These are phyloP conservation scores for Scylla paramamosain DNA, from an alignment of 1,140 invertebrate species.

Conservation along the genomic window DNA sequence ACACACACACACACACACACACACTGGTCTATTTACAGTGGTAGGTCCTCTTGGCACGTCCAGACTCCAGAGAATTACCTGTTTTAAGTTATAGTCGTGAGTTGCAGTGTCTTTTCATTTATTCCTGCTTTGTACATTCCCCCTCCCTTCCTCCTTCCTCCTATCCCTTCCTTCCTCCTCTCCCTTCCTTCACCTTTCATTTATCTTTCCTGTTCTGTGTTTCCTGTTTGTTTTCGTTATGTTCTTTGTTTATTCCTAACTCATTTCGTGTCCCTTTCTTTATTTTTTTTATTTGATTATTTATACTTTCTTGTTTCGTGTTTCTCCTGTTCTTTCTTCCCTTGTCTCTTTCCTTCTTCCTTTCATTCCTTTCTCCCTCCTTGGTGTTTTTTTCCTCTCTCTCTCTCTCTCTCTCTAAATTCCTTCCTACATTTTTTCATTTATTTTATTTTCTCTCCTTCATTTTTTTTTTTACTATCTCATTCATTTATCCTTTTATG, in stretches of 20 bases:
- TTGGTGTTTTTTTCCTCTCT: too few relatives aligned
- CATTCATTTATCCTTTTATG: too few relatives aligned
- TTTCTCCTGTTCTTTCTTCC: neutral
- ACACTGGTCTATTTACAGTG: neutral
- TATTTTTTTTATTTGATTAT: neutral
- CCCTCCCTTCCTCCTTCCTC: neutral
- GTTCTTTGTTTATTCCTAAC: neutral
- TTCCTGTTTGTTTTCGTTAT: neutral
- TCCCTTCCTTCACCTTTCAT: neutral
- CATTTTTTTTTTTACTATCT: too few relatives aligned
- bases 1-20: conserved; percentile 40
- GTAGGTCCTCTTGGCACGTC: too few relatives aligned
- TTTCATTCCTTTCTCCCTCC: too few relatives aligned
- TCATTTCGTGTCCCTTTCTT: neutral
- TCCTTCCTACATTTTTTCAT: too few relatives aligned
- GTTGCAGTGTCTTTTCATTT: too few relatives aligned
- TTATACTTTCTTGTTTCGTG: neutral
- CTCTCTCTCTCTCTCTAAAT: too few relatives aligned
- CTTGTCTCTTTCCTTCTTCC: too few relatives aligned
- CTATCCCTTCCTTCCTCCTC: neutral
- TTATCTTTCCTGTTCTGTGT: neutral
- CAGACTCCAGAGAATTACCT: too few relatives aligned
- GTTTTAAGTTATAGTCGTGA: too few relatives aligned
- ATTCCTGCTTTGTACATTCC: neutral
- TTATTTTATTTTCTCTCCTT: too few relatives aligned